These are phyloP conservation scores for Apotomis turbidana DNA, from an alignment of 2,888 invertebrate species.

Conservation along the genomic window DNA sequence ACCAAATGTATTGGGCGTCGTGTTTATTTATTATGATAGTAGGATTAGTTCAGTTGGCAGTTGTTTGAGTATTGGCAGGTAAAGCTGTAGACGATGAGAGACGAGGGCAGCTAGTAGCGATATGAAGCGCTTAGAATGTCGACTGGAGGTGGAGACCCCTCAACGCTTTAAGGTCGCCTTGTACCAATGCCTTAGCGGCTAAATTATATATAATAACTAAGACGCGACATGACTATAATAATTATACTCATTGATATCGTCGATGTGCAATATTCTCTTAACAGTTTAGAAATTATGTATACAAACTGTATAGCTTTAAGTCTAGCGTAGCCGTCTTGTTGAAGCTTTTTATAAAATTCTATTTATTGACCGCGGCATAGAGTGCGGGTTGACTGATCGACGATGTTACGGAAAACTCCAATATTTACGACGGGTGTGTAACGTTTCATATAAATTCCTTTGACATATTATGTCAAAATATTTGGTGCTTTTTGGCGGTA, in stretches of 20 bases:
- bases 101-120: constrained; percentile 18
- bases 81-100: neutral
- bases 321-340: constrained; percentile 82
- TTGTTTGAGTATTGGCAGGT: constrained; percentile 13
- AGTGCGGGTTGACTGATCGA: constrained; percentile 79
- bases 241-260: constrained; percentile 62
- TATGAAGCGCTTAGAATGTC: constrained; percentile 17
- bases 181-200: constrained; percentile 69
- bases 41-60: constrained; percentile 4
- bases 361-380: constrained; percentile 79
- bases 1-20: neutral
- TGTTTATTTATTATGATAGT: constrained; percentile 2
- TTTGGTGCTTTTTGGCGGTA: neutral
- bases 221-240: constrained; percentile 56
- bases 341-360: constrained; percentile 82
- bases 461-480: neutral
- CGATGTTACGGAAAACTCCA: constrained; percentile 77
- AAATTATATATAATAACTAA: constrained; percentile 48
- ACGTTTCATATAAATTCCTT: constrained; percentile 16
- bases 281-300: constrained; percentile 81
- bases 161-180: constrained; percentile 69
- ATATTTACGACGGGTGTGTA: constrained; percentile 61
- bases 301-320: constrained; percentile 82
- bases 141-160: constrained; percentile 46
- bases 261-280: constrained; percentile 82